Evolutionary conservation across 2,888 invertebrate species (phyloP), one percentile per base, ranked within the genome.

Genomic region (Dynastes hyllus): DNA sequence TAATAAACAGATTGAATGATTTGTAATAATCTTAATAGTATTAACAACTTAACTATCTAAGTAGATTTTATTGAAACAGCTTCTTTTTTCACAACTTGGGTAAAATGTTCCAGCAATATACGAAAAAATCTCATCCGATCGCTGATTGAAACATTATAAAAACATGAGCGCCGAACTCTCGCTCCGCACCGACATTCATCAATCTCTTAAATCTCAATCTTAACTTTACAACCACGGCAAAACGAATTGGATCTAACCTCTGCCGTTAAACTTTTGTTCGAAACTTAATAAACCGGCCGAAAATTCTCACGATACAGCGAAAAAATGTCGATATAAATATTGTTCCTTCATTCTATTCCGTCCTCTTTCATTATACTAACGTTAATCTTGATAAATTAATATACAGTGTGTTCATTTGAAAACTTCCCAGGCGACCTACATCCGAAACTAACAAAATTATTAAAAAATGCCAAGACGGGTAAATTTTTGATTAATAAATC

Each of bases 101-200:
- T 45, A 45, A 6, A 45, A 45, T 45, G 6, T 45, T 11, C 45
- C 45, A 0, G 45, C 45, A 11, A 8, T 8, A 22, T 22, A 67
- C 8, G 55, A 75, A 75, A 83, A 83, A 83, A 83, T 83, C 83
- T 82, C 81, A 80, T 82, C 82, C 81, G 61, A 53, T 83, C 80
- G 83, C 81, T 82, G 84, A 85, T 85, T 85, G 84, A 83, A 84
- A 83, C 83, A 85, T 85, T 85, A 84, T 82, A 83, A 83, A 84
- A 83, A 84, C 84, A 84, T 84, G 84, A 84, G 51, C 58, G 53
- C 3, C 37, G 69, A 77, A 61, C 50, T 75, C 63, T 45, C 29
- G n/a, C n/a, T 32, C 32, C 40, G n/a, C 27, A 61, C 61, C 58
- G 45, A 75, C 73, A 61, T 75, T 45, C 73, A 75, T 75, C 73